A percentile compares a stretch with the other conserved stretches of the same genome.
Evolutionary conservation across 2,797 vertebrate species (phyloP).

Genomic region (Margarornis squamiger): DNA sequence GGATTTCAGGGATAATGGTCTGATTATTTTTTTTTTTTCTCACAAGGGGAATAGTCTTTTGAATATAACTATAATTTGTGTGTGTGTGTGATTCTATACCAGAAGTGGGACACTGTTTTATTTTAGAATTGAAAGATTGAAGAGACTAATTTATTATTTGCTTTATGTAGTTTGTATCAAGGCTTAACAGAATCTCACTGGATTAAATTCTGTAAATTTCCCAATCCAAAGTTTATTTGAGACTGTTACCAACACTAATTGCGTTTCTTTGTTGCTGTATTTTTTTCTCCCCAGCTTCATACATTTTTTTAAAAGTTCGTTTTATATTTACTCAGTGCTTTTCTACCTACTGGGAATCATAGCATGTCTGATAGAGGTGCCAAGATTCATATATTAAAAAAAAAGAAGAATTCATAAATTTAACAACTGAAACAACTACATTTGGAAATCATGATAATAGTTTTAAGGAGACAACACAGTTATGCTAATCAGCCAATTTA

Average conservation of each 20-base stretch:
- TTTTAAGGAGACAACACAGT: conserved; percentile 46
- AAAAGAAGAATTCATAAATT: conserved; percentile 49
- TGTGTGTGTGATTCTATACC: neutral
- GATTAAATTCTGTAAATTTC: conserved; percentile 62
- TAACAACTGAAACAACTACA: conserved; percentile 50
- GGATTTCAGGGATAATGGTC: conserved; percentile 42
- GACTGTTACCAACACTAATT: conserved; percentile 56
- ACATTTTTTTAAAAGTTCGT: conserved; percentile 62
- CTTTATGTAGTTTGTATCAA: conserved; percentile 64
- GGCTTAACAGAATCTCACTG: conserved; percentile 64
- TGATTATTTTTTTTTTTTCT: neutral
- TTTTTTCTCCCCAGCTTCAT: conserved; percentile 19
- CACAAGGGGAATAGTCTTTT: conserved; percentile 19
- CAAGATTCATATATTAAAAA: conserved; percentile 57
- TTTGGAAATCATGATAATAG: conserved; percentile 55
- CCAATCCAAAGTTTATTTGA: conserved; percentile 63
- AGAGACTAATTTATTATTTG: conserved; percentile 65
- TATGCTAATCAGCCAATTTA: conserved; percentile 65
- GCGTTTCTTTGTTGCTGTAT: conserved; percentile 16
- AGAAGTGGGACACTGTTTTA: conserved; percentile 14
- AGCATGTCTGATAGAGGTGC: conserved; percentile 46
- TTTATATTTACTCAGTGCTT: conserved; percentile 68
- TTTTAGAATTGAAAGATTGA: conserved; percentile 46
- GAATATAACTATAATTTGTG: conserved; percentile 26
- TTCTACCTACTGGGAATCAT: conserved; percentile 56